Evolutionary conservation across 2,113 vertebrate species (phyloP).

Genomic region (Seriola rivoliana): DNA sequence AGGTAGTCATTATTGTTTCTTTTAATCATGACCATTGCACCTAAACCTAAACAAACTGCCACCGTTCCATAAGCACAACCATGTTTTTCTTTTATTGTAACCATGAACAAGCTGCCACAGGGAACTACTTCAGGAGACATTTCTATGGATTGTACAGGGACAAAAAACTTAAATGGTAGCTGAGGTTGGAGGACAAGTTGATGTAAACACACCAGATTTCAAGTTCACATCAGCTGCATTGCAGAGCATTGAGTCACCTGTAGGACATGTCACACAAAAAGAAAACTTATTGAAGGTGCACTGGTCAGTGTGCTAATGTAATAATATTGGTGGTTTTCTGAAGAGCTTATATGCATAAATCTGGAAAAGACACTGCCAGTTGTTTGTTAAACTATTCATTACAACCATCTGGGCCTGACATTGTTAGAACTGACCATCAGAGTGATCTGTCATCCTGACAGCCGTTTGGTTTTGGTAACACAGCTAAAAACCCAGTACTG

Average conservation of each 20-base stretch:
- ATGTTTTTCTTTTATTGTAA: too few relatives aligned
- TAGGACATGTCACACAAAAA: too few relatives aligned
- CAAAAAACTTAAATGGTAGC: too few relatives aligned
- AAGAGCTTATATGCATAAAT: not conserved
- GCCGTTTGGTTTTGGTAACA: conserved; percentile 6
- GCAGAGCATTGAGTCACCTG: not conserved
- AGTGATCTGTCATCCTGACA: not conserved
- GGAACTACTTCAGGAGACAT: too few relatives aligned
- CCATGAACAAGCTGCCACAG: too few relatives aligned
- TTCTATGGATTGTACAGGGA: too few relatives aligned
- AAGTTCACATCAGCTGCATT: not conserved
- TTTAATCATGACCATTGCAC: too few relatives aligned
- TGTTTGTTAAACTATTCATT: too few relatives aligned
- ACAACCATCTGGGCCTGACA: not conserved
- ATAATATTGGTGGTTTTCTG: not conserved
- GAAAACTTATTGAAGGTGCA: not conserved
- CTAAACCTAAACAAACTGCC: too few relatives aligned
- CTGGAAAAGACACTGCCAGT: not conserved
- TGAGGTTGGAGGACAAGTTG: not conserved
- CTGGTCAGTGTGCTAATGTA: not conserved
- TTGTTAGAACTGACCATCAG: not conserved
- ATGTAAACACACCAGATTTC: not conserved
- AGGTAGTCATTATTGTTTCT: too few relatives aligned
- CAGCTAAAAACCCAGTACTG: not conserved
- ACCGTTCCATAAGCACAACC: too few relatives aligned